Conservation (phyloP, 2,113 vertebrate species). For the Clarias gariepinus region DNA sequence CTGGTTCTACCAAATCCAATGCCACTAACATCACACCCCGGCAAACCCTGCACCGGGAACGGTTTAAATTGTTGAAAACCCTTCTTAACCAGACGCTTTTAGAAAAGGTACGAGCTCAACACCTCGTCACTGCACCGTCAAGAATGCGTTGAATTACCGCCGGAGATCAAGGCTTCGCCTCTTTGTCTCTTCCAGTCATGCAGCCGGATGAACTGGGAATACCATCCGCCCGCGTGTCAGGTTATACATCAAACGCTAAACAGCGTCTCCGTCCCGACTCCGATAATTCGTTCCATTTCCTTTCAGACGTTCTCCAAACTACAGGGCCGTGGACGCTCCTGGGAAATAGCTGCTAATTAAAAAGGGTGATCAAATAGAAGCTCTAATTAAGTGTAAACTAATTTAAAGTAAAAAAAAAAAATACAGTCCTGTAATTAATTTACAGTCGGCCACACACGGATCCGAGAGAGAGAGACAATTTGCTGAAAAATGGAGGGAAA, state of each 20-base stretch:
- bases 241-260: neutral
- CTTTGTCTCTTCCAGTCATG: neutral
- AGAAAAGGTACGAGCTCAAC: neutral
- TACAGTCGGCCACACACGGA: neutral
- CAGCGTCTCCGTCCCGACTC: neutral
- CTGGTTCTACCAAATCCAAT: no score
- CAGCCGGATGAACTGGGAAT: neutral
- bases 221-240: neutral
- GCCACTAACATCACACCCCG: no score
- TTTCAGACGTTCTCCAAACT: neutral
- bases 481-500: no score
- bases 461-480: neutral
- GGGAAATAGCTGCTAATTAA: slow-evolving; percentile 13
- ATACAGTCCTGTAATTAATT: slow-evolving; percentile 4
- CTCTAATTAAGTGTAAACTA: slow-evolving; percentile 6
- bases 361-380: neutral
- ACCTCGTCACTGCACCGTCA: neutral
- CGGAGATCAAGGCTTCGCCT: neutral
- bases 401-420: neutral
- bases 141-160: neutral
- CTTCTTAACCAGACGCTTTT: neutral
- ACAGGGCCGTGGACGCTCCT: neutral
- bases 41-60: no score
- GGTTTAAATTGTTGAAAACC: neutral
- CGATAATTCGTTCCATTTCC: neutral